A percentile compares a stretch with the other conserved stretches of the same genome.
phyloP scores from a whole-genome alignment of 2,888 invertebrate genomes.

The Agapetus fuscipes region DNA sequence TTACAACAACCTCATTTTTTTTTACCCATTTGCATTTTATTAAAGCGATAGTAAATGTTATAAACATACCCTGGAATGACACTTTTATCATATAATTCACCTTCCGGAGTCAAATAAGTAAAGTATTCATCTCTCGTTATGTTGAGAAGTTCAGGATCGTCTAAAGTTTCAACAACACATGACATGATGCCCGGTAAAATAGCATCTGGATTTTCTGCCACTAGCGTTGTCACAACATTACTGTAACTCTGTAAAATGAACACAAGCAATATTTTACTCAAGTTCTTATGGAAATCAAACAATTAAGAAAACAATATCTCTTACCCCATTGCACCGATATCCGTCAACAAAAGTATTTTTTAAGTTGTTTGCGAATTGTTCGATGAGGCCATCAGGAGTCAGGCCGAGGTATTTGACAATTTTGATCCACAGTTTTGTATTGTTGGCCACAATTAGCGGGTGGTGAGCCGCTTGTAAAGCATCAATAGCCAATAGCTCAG shows the following conservation, averaged over 20 bases:
- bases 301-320: constrained; percentile 2
- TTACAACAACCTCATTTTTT: no score
- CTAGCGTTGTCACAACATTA: constrained; percentile 64
- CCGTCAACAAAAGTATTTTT: constrained; percentile 53
- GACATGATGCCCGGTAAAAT: constrained; percentile 56
- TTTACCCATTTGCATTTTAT: no score
- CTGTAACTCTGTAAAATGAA: constrained; percentile 50
- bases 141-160: constrained; percentile 54
- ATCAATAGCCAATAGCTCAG: constrained; percentile 52
- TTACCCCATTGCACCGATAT: constrained; percentile 34
- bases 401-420: constrained; percentile 49
- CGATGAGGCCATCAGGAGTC: constrained; percentile 51
- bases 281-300: no score
- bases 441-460: constrained; percentile 51
- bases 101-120: constrained; percentile 76
- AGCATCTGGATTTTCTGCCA: constrained; percentile 52
- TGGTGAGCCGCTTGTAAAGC: constrained; percentile 67
- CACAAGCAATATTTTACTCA: no score
- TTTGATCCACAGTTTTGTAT: constrained; percentile 59
- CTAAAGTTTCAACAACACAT: constrained; percentile 50
- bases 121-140: constrained; percentile 74
- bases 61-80: constrained; percentile 59
- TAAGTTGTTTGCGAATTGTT: constrained; percentile 46
- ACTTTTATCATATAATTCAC: constrained; percentile 84
- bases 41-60: no score